A percentile compares a stretch with the other conserved stretches of the same genome.
Conservation (phyloP, 53 echinoderm and acorn worm species). For the Stichopus horrens region DNA sequence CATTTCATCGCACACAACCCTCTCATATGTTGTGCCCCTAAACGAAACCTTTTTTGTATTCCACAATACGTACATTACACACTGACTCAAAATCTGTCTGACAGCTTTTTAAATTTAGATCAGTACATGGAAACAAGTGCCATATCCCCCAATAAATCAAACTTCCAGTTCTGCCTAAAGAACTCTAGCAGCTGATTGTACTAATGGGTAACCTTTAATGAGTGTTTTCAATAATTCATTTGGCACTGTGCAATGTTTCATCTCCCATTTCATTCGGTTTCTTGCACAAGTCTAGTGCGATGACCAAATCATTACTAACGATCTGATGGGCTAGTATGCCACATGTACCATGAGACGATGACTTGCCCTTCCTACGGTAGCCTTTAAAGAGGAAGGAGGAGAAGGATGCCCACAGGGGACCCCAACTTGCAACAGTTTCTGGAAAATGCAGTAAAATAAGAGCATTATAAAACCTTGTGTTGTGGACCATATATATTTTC, state of each 20-base stretch:
- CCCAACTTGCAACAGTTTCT: neutral
- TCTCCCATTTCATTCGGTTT: conserved; percentile 13
- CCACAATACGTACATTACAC: too few relatives aligned
- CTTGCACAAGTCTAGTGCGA: neutral
- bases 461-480: neutral
- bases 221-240: neutral
- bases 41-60: too few relatives aligned
- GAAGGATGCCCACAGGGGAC: conserved; percentile 15
- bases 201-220: conserved; percentile 8
- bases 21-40: too few relatives aligned
- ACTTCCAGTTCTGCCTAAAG: neutral
- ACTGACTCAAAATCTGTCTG: too few relatives aligned
- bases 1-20: too few relatives aligned
- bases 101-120: too few relatives aligned
- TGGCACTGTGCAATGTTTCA: neutral
- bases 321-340: conserved; percentile 9
- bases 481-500: neutral
- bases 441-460: conserved; percentile 2
- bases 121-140: too few relatives aligned
- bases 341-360: neutral
- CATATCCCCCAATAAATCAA: too few relatives aligned
- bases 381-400: conserved; percentile 14
- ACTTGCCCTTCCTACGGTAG: conserved; percentile 1
- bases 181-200: neutral
- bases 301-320: conserved; percentile 17